Evolutionary conservation across 2,888 invertebrate species (phyloP).

Genomic region (Thecocarcelia acutangulata): DNA sequence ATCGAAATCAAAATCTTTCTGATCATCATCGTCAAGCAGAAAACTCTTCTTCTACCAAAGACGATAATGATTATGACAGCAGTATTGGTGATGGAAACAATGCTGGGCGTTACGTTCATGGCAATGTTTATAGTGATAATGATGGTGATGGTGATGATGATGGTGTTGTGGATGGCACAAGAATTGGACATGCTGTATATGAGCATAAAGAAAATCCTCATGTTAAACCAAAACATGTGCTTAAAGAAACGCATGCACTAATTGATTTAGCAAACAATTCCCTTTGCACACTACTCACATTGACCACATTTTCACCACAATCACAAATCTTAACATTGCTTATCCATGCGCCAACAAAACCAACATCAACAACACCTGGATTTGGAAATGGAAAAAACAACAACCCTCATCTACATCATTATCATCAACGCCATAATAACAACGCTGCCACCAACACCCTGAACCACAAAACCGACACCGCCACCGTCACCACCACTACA

Average conservation of each 20-base stretch:
- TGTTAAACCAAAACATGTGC: slow-evolving; percentile 71
- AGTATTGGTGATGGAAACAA: background rate
- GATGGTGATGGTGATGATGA: background rate
- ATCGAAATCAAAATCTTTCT: slow-evolving; percentile 18
- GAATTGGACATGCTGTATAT: slow-evolving; percentile 53
- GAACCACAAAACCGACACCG: slow-evolving; percentile 54
- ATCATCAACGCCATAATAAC: background rate
- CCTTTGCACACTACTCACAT: slow-evolving; percentile 78
- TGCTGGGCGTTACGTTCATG: background rate
- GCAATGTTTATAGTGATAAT: slow-evolving; percentile 3
- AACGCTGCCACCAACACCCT: slow-evolving; percentile 44
- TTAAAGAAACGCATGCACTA: slow-evolving; percentile 79
- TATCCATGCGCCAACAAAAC: slow-evolving; percentile 66
- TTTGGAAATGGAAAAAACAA: slow-evolving; percentile 45
- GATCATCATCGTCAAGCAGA: slow-evolving; percentile 17
- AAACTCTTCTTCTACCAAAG: slow-evolving; percentile 11
- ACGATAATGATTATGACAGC: slow-evolving; percentile 15
- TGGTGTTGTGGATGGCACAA: slow-evolving; percentile 57
- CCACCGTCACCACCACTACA: slow-evolving; percentile 60
- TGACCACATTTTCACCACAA: slow-evolving; percentile 78
- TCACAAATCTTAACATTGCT: slow-evolving; percentile 78
- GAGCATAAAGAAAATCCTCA: slow-evolving; percentile 65
- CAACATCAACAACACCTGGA: slow-evolving; percentile 37
- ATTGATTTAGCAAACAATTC: slow-evolving; percentile 79
- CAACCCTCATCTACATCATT: slow-evolving; percentile 2